These are phyloP conservation scores for Syngnathus floridae DNA, from an alignment of 2,113 vertebrate species.

Conservation along the genomic window DNA sequence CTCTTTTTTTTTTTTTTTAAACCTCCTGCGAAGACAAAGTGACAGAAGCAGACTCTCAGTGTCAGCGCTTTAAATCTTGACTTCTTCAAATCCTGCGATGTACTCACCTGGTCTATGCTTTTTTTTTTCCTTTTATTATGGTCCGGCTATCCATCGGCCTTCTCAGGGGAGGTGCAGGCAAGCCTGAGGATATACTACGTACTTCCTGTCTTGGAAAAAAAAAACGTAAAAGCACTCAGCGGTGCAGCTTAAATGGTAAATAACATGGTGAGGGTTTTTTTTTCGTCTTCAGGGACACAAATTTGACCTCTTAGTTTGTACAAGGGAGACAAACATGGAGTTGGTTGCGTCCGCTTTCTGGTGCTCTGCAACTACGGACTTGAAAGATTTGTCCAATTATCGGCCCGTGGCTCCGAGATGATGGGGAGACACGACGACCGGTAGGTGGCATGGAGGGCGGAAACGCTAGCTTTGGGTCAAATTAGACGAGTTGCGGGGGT, in stretches of 20 bases:
- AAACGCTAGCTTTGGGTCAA: constrained; percentile 11
- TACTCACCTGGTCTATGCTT: constrained; percentile 1
- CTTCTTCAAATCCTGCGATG: not conserved
- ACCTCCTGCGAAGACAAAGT: constrained; percentile 26
- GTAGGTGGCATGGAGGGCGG: constrained; percentile 1
- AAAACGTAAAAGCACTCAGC: constrained; percentile 35
- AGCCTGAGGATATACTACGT: constrained; percentile 16
- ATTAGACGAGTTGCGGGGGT: constrained; percentile 11
- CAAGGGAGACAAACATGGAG: no score
- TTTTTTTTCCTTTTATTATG: constrained; percentile 22
- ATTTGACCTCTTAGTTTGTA: no score
- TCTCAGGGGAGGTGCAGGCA: constrained; percentile 10
- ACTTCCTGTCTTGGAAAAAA: constrained; percentile 28
- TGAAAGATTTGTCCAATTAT: constrained; percentile 56
- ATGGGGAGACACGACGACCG: constrained; percentile 20
- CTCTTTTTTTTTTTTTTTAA: not conserved
- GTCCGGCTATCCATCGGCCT: constrained; percentile 27
- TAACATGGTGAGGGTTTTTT: constrained; percentile 9
- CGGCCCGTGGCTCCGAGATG: constrained; percentile 46
- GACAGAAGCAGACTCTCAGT: constrained; percentile 35
- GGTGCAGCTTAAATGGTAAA: constrained; percentile 23
- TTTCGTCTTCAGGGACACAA: not conserved
- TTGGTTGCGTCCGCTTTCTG: constrained; percentile 4
- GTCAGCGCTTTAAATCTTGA: constrained; percentile 7
- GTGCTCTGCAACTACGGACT: constrained; percentile 44